A percentile compares a stretch with the other conserved stretches of the same genome.
phyloP scores from a whole-genome alignment of 2,888 invertebrate species.

The Cremastinae sp. region DNA sequence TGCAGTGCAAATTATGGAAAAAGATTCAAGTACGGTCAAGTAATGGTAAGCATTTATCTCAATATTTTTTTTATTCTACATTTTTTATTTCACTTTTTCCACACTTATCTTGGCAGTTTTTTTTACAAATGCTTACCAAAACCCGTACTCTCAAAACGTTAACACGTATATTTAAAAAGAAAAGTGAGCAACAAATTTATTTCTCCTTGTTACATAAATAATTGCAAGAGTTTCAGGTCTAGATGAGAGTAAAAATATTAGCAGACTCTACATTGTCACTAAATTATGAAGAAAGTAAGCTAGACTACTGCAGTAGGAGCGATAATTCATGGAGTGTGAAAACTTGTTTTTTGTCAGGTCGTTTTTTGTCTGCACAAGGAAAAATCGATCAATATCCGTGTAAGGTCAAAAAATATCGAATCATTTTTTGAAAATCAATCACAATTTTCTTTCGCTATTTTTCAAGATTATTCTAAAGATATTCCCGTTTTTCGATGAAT shows the following conservation, averaged over 20 bases:
- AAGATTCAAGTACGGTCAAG: slow-evolving; percentile 23
- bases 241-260: slow-evolving; percentile 53
- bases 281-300: slow-evolving; percentile 49
- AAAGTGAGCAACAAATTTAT: background rate
- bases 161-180: slow-evolving; percentile 11
- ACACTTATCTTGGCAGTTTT: background rate
- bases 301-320: slow-evolving; percentile 62
- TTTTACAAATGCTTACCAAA: slow-evolving; percentile 42
- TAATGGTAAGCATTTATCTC: slow-evolving; percentile 35
- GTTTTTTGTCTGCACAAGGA: slow-evolving; percentile 2
- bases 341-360: slow-evolving; percentile 2
- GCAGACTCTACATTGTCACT: slow-evolving; percentile 64
- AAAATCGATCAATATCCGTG: slow-evolving; percentile 41
- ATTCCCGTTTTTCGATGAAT: slow-evolving; percentile 33
- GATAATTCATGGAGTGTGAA: slow-evolving; percentile 57
- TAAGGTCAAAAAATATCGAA: background rate
- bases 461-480: background rate
- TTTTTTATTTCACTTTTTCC: too few species aligned
- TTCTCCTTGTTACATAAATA: slow-evolving; percentile 25
- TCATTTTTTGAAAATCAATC: slow-evolving; percentile 12
- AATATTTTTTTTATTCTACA: background rate
- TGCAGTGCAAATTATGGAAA: slow-evolving; percentile 51
- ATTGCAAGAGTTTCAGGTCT: slow-evolving; percentile 62
- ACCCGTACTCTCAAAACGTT: background rate
- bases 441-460: slow-evolving; percentile 6